These are phyloP conservation scores for Coranthus polyacanthus DNA, from an alignment of 2,797 vertebrate species.

Conservation along the genomic window DNA sequence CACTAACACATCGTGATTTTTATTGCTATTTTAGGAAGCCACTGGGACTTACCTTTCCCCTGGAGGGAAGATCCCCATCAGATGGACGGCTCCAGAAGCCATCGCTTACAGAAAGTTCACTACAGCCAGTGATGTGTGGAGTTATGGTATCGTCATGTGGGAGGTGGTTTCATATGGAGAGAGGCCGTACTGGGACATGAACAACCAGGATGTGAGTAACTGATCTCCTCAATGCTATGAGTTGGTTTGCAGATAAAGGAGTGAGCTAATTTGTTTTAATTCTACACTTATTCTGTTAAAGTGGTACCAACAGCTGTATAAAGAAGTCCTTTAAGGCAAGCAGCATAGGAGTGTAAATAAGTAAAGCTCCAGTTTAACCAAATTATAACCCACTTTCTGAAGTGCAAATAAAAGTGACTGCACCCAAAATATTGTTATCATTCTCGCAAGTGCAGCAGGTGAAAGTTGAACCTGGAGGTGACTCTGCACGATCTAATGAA, in stretches of 20 bases:
- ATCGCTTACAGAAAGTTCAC: slow-evolving; percentile 98
- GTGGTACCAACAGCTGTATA: too few species aligned
- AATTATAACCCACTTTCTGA: not conserved
- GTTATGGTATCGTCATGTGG: slow-evolving; percentile 98
- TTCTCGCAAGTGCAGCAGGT: not conserved
- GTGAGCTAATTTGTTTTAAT: not conserved
- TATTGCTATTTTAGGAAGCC: slow-evolving; percentile 76
- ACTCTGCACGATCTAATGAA: slow-evolving; percentile 3
- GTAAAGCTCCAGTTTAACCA: not conserved
- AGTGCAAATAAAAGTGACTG: slow-evolving; percentile 6
- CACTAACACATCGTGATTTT: slow-evolving; percentile 26
- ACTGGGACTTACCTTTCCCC: slow-evolving; percentile 87
- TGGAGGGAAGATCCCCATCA: slow-evolving; percentile 98
- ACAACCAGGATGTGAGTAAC: slow-evolving; percentile 96
- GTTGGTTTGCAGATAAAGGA: slow-evolving; percentile 8
- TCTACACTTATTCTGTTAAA: not conserved
- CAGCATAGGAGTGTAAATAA: too few species aligned
- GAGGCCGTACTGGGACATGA: slow-evolving; percentile 98
- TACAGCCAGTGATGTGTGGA: slow-evolving; percentile 96
- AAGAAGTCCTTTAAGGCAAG: too few species aligned
- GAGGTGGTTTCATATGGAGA: slow-evolving; percentile 98
- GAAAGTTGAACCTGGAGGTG: not conserved
- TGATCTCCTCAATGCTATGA: not conserved
- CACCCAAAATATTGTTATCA: not conserved
- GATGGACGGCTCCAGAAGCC: slow-evolving; percentile 97